Conservation (phyloP, 2,797 vertebrate species). For the Gobionotothen gibberifrons region DNA sequence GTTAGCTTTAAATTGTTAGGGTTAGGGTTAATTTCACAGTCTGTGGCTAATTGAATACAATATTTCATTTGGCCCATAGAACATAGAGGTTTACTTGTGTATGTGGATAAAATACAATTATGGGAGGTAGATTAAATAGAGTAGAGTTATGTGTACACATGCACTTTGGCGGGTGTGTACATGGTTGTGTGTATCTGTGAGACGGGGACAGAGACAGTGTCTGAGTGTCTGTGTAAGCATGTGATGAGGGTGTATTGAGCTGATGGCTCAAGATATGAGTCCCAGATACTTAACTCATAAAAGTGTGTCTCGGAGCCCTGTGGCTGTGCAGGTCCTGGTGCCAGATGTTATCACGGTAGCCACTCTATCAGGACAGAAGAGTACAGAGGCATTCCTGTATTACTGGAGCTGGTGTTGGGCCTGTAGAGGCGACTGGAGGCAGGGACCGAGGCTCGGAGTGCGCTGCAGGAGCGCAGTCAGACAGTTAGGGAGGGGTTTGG, state of each 20-base stretch:
- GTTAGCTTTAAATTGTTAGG: conserved; percentile 16
- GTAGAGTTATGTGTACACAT: conserved; percentile 17
- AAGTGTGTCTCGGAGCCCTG: conserved; percentile 78
- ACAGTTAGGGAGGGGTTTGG: conserved; percentile 49
- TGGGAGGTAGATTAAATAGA: not conserved
- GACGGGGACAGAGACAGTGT: conserved; percentile 39
- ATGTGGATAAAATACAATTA: not conserved
- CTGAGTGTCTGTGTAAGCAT: conserved; percentile 64
- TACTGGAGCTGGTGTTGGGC: conserved; percentile 51
- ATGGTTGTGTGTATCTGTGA: conserved; percentile 30
- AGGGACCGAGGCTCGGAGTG: conserved; percentile 15
- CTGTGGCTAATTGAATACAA: conserved; percentile 25
- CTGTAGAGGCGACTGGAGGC: conserved; percentile 36
- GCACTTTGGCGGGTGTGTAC: conserved; percentile 6
- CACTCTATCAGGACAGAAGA: conserved; percentile 69
- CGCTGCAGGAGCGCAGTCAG: conserved; percentile 25
- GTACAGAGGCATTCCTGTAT: conserved; percentile 81
- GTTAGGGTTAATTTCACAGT: conserved; percentile 18
- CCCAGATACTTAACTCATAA: conserved; percentile 81
- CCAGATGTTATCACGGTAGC: conserved; percentile 86
- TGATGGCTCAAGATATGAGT: conserved; percentile 81
- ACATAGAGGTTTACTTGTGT: not conserved
- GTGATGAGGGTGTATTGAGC: conserved; percentile 71
- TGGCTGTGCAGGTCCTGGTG: conserved; percentile 78
- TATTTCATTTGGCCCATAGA: conserved; percentile 19